Base-by-base conservation (phyloP, 2,797 vertebrate species). In the Diplodus sargus region DNA sequence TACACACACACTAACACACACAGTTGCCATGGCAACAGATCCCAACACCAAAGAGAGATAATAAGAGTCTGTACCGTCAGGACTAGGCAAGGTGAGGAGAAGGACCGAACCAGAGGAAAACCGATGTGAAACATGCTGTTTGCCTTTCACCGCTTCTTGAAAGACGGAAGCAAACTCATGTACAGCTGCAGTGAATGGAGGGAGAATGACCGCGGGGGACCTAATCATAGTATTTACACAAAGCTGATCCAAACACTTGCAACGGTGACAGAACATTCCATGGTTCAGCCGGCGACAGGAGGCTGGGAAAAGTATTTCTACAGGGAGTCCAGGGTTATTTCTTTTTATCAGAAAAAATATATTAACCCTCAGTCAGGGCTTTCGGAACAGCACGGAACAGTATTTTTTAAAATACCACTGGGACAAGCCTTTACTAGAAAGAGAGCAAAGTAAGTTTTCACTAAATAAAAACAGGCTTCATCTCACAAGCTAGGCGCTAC, bases 21-120 rank as follows among this genome's bases (percentile, higher is more conserved):
- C 25, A 25, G 93, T 94, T 94, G 79, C 92, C 90, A 94, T 93
- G 93, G 90, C 93, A 92, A 93, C 91, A 91, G 88, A 93, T 89
- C 82, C 74, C 83, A 90, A 86, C 83, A 87, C 74, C 81, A 86
- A 84, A 84, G 61, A 87, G 74, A 22, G 42, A 79, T 76, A 74
- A 74, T 79, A 86, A 43, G 63, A 69, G 80, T 80, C 42, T 58
- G 54, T 62, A 54, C 9, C 23, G 18, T 61, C 63, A 63, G 53
- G 58, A 15, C 22, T 1, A 34, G 4, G 62, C 12, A 9, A 72
- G 7, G 59, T 68, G 78, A 30, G 49, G 63, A 67, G 70, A 80
- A 64, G 1, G 20, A 45, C 65, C 18, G 61, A 73, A 78, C 28
- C 69, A 13, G 72, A 70, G 56, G 43, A 71, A 71, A 71, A 66